Base-by-base conservation (phyloP, 2,888 invertebrate species). In the Noctua pronuba region DNA sequence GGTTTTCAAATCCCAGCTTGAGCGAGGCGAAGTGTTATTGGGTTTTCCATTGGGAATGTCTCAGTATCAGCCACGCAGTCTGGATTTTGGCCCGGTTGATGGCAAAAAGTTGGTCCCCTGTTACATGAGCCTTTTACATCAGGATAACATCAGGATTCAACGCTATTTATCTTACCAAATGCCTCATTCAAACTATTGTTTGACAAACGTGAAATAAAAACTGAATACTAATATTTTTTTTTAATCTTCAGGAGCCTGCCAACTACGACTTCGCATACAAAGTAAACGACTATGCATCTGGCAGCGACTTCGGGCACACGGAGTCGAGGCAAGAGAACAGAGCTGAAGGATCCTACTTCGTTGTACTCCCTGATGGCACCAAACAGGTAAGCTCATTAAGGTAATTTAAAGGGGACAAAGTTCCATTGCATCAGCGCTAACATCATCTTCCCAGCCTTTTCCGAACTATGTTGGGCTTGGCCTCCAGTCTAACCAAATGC, bases 221-320 rank as follows among this genome's bases (percentile, higher is more conserved):
- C n/a, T 55, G 0, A 24, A 11, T n/a, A 5, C n/a, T 21, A 49
- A 0, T n/a, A 18, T 24, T 2, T 0, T 5, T 21, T 28, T 38
- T 7, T 11, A 24, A 38, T 38, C 78, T 85, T 0, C 89, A 97
- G 97, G 97, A 97, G 81, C 98, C 98, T 83, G 98, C 97, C 11
- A 97, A 97, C 93, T 98, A 98, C 91, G 97, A 97, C 89, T 98
- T 98, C 90, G 95, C 97, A 49, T 98, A 98, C 92, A 97, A 97
- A 92, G 98, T 98, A 31, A 97, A 97, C 84, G 98, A 97, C 84
- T 97, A 95, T 67, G 97, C 97, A 77, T 97, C 97, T 1, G 97
- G 97, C 74, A 97, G 97, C 75, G 97, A 97, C 89, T 98, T 98
- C 86, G 98, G 98, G 0, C 98, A 98, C 91, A 95, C 97, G 86